Evolutionary conservation across 2,113 vertebrate species (phyloP).

Genomic region (Chamaea fasciata): DNA sequence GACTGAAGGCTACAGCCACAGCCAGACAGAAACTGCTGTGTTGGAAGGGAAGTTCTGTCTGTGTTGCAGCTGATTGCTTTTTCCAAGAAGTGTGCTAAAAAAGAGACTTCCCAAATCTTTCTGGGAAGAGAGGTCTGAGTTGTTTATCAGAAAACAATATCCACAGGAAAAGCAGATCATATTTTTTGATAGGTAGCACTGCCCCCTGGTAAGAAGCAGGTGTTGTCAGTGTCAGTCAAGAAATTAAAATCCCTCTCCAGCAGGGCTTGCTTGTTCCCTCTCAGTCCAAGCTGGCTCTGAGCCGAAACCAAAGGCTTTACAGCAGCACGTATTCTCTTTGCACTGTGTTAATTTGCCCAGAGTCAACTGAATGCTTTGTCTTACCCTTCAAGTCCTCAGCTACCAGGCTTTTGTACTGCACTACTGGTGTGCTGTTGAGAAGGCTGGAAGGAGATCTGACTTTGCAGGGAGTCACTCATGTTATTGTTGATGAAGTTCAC

Average conservation of each 20-base stretch:
- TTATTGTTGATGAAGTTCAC: slow-evolving; percentile 96
- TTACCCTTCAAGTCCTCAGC: slow-evolving; percentile 76
- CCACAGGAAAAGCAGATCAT: background rate
- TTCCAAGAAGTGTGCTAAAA: background rate
- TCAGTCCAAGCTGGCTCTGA: background rate
- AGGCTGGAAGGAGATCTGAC: slow-evolving; percentile 86
- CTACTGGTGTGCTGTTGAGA: slow-evolving; percentile 89
- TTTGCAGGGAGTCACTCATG: slow-evolving; percentile 83
- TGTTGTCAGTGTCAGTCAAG: background rate
- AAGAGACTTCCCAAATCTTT: background rate
- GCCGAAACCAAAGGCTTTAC: background rate
- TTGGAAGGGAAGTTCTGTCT: background rate
- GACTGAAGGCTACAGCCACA: background rate
- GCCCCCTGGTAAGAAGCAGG: background rate
- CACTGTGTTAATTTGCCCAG: background rate
- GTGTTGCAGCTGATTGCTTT: background rate
- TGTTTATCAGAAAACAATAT: background rate
- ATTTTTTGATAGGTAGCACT: background rate
- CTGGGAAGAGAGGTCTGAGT: background rate
- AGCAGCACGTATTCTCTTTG: background rate
- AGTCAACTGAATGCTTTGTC: background rate
- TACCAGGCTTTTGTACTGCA: slow-evolving; percentile 94
- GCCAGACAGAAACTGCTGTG: background rate
- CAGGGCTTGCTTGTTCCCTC: background rate
- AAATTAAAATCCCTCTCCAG: background rate